Evolutionary conservation across 2,888 invertebrate species (phyloP).

Genomic region (Fragum sueziense): DNA sequence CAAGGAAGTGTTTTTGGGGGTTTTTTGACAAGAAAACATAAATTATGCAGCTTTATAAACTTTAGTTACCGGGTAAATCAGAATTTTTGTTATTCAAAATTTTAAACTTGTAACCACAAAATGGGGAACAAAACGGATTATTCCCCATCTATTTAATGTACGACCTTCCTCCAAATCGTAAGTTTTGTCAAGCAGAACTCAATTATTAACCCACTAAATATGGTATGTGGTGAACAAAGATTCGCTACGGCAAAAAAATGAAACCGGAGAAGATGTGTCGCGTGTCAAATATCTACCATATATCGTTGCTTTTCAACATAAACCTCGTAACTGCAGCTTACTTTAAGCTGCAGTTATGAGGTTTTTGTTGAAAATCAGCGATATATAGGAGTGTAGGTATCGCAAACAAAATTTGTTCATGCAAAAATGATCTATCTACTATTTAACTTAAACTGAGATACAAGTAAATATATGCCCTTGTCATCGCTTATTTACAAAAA

Average conservation of each 20-base stretch:
- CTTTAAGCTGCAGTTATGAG: neutral
- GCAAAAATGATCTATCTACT: neutral
- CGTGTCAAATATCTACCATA: conserved; percentile 16
- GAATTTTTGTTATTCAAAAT: too few species aligned
- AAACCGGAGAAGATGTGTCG: conserved; percentile 4
- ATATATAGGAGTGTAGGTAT: conserved; percentile 5
- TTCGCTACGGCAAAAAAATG: conserved; percentile 5
- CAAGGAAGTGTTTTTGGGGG: too few species aligned
- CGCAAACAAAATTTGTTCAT: neutral
- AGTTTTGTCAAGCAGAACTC: conserved; percentile 10
- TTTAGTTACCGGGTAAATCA: too few species aligned
- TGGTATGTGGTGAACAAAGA: conserved; percentile 6
- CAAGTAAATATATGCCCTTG: neutral
- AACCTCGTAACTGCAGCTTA: neutral
- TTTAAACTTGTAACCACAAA: too few species aligned
- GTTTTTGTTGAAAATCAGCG: conserved; percentile 6
- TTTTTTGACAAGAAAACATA: too few species aligned
- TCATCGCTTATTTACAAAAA: conserved; percentile 1
- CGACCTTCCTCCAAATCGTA: neutral
- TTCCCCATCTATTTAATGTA: neutral
- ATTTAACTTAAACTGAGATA: neutral
- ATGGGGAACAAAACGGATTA: neutral
- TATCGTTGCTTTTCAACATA: too few species aligned
- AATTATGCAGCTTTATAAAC: too few species aligned
- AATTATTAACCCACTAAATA: conserved; percentile 20